A percentile compares a stretch with the other conserved stretches of the same genome.
These are phyloP conservation scores for Centroberyx gerrardi DNA, from an alignment of 2,797 vertebrate genomes.

Conservation along the genomic window DNA sequence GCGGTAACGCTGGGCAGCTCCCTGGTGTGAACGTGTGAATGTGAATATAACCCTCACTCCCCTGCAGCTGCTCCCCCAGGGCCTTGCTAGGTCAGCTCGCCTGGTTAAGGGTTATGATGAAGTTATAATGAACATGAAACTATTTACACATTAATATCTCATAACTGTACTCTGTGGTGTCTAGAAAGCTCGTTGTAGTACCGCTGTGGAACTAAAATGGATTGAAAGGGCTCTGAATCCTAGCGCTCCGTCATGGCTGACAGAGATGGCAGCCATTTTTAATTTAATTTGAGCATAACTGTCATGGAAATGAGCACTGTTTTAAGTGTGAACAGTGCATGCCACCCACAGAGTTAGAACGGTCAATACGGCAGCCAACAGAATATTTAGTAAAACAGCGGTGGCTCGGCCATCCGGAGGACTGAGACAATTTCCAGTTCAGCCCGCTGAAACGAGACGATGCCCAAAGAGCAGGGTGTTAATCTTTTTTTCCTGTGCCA, in stretches of 20 bases:
- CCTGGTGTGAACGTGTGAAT: no score
- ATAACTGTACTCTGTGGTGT: no score
- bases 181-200: not conserved
- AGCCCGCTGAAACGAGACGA: constrained; percentile 27
- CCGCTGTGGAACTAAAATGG: not conserved
- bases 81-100: not conserved
- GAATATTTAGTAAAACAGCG: constrained; percentile 29
- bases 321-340: constrained; percentile 14
- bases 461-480: constrained; percentile 10
- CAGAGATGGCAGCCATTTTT: constrained; percentile 18
- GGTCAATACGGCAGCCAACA: not conserved
- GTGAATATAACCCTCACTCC: no score
- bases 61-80: not conserved
- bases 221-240: not conserved
- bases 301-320: constrained; percentile 19
- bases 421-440: constrained; percentile 49
- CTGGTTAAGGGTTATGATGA: not conserved
- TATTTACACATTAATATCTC: not conserved
- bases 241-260: not conserved
- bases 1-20: no score
- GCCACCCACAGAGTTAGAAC: not conserved
- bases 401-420: constrained; percentile 23
- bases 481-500: constrained; percentile 46
- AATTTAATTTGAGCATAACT: constrained; percentile 29
- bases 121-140: not conserved